These are phyloP conservation scores for Piliocolobus tephrosceles DNA, from an alignment of 2,113 vertebrate genomes.

Conservation along the genomic window DNA sequence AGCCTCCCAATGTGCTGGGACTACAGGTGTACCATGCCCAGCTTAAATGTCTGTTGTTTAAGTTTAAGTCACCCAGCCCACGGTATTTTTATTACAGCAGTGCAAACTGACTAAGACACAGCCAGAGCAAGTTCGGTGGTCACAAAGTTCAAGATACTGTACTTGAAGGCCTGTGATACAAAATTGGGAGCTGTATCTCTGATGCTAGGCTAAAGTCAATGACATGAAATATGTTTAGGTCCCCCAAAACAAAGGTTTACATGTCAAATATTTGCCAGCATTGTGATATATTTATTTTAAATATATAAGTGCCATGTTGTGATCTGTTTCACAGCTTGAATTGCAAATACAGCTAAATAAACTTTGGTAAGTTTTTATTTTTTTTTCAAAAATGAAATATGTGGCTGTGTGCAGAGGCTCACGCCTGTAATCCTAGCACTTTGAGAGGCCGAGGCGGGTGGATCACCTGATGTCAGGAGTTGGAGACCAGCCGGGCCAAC, in stretches of 20 bases:
- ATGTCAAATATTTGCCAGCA: neutral
- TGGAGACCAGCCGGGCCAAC: no score
- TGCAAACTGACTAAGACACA: neutral
- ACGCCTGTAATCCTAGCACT: no score
- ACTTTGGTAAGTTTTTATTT: neutral
- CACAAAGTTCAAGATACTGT: neutral
- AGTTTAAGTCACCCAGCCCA: neutral
- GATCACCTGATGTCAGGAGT: no score
- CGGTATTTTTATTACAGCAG: neutral
- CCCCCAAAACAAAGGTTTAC: neutral
- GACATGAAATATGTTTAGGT: neutral
- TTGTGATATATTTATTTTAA: constrained; percentile 18
- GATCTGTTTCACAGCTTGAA: constrained; percentile 5
- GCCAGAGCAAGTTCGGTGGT: neutral
- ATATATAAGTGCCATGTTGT: neutral
- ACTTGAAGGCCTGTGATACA: neutral
- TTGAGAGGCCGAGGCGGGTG: no score
- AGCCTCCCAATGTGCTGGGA: no score
- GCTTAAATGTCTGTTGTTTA: neutral
- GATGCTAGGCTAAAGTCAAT: constrained; percentile 3
- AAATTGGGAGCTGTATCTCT: neutral
- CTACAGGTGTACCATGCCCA: no score
- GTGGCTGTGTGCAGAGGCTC: neutral
- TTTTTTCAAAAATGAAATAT: neutral
- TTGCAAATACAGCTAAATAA: neutral